A percentile compares a stretch with the other conserved stretches of the same genome.
phyloP scores from a whole-genome alignment of 2,113 vertebrate genomes.

The Pogona vitticeps region DNA sequence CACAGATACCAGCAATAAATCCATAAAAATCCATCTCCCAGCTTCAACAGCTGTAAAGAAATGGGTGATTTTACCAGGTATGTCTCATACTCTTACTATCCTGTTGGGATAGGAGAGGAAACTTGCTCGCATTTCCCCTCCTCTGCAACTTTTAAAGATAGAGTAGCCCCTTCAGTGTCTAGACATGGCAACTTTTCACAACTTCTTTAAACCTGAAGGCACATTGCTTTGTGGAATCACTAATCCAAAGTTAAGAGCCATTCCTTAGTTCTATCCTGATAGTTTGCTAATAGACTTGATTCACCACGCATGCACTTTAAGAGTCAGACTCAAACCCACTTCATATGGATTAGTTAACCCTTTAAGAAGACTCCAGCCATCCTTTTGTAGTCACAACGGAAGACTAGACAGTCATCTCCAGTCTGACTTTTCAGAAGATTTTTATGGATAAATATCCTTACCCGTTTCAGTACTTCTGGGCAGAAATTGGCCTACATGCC shows the following conservation, averaged over 20 bases:
- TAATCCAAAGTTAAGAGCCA: background rate
- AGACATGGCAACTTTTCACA: background rate
- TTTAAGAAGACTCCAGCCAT: background rate
- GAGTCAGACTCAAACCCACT: slow-evolving; percentile 10
- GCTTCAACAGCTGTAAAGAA: background rate
- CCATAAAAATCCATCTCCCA: background rate
- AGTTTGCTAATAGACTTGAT: background rate
- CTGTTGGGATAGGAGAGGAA: background rate
- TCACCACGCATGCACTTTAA: slow-evolving; percentile 2
- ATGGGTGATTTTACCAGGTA: too few relatives aligned
- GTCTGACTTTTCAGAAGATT: background rate
- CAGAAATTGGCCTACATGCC: background rate
- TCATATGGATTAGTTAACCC: slow-evolving; percentile 24
- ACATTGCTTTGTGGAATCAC: background rate
- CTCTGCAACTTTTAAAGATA: background rate
- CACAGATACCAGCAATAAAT: background rate
- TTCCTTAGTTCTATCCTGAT: background rate
- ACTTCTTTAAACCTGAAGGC: background rate
- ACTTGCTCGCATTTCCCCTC: background rate
- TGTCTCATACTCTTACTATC: background rate
- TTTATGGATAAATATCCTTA: background rate
- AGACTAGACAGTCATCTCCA: background rate
- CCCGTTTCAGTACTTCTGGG: background rate
- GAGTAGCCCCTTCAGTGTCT: background rate
- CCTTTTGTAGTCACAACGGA: background rate